These are phyloP conservation scores for Rhopalosiphum nymphaeae DNA, from an alignment of 2,888 invertebrate species.

Conservation along the genomic window DNA sequence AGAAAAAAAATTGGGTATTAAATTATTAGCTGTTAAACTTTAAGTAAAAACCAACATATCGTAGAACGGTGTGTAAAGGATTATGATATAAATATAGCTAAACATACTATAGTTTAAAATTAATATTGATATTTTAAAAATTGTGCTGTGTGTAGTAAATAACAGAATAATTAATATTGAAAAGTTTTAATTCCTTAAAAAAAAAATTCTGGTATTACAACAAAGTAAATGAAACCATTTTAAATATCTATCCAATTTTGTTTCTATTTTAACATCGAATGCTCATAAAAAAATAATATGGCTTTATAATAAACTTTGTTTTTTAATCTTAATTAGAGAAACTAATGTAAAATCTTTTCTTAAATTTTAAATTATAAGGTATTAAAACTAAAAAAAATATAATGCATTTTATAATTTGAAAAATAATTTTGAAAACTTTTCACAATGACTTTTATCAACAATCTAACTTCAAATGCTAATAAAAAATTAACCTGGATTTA, in stretches of 20 bases:
- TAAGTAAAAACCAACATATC: too few relatives aligned
- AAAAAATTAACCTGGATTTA: too few relatives aligned
- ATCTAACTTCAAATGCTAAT: too few relatives aligned
- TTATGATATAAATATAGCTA: too few relatives aligned
- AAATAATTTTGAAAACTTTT: too few relatives aligned
- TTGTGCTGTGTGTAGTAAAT: background rate
- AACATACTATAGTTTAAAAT: too few relatives aligned
- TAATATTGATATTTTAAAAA: too few relatives aligned
- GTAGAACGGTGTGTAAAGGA: too few relatives aligned
- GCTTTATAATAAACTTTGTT: background rate
- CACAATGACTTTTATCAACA: too few relatives aligned
- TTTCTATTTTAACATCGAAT: background rate
- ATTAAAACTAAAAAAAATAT: background rate
- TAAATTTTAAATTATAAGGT: background rate
- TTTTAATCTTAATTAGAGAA: background rate
- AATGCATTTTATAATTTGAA: background rate
- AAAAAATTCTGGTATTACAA: background rate
- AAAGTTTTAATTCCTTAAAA: background rate
- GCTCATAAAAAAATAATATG: background rate
- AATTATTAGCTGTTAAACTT: too few relatives aligned
- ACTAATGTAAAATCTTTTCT: background rate
- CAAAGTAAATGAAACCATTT: background rate
- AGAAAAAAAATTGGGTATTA: too few relatives aligned
- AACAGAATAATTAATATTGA: background rate
- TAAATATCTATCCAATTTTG: too few relatives aligned